Evolutionary conservation across 2,797 vertebrate genomes (phyloP), one percentile per base, ranked within the genome.

Genomic region (Coccyzus lansbergi): DNA sequence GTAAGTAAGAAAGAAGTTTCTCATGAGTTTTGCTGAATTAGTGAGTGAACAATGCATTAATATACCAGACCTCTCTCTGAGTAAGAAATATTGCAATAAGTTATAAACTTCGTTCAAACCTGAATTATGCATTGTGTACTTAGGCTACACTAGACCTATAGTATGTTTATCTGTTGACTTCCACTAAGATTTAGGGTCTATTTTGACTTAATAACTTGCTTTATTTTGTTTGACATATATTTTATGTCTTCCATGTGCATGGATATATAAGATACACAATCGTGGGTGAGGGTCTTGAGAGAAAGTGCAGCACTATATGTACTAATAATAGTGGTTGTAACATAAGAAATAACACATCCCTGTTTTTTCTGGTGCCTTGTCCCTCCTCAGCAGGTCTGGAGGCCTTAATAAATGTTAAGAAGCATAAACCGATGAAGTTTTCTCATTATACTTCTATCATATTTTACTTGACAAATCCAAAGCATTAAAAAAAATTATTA

Each of bases 161-260:
- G 95, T 98, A 93, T 98, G 98, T 98, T 98, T 98, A 98, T 98
- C 97, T 98, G 98, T 98, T 98, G 98, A 98, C 98, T 98, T 98
- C 97, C 97, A 98, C 97, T 87, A 97, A 98, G 98, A 98, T 98
- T 98, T 98, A 98, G 92, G 91, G 94, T 97, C 96, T 98, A 97
- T 97, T 97, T 97, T 97, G 97, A 97, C 97, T 97, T 98, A 97
- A 98, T 98, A 98, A 98, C 97, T 97, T 96, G 96, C 97, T 97
- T 97, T 98, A 97, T 98, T 98, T 97, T 98, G 98, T 98, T 98
- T 98, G 98, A 98, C 98, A 98, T 98, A 51, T 97, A 97, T 98
- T 98, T 98, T 98, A 98, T 98, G 97, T 97, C 96, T 97, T 97
- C 97, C 97, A 97, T 98, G 97, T 98, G 97, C 95, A 83, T 96